Percentiles rank a stretch among this genome's conserved stretches.
These are phyloP conservation scores for Parthenolecanium corni DNA, from an alignment of 2,888 invertebrate genomes.

Conservation along the genomic window DNA sequence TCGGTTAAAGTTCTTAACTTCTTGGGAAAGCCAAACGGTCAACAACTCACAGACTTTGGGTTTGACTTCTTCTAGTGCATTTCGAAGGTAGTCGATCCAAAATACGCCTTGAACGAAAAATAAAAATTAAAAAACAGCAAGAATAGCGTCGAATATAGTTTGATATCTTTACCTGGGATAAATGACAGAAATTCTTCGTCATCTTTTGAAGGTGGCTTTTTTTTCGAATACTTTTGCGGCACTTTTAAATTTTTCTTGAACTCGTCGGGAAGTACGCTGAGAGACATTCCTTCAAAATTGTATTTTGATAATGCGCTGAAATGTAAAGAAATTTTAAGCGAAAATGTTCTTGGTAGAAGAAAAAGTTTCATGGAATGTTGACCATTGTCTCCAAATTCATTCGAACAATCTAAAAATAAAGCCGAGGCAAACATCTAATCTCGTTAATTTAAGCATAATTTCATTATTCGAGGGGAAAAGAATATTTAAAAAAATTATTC, in stretches of 20 bases:
- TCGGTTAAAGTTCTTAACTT: constrained; percentile 8
- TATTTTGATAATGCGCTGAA: constrained; percentile 14
- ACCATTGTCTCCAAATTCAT: too few relatives aligned
- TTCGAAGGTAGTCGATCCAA: constrained; percentile 6
- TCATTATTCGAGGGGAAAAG: too few relatives aligned
- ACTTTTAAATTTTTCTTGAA: constrained; percentile 3
- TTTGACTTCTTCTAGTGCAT: background rate
- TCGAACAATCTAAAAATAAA: too few relatives aligned
- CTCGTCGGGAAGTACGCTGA: background rate
- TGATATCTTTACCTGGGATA: constrained; percentile 3
- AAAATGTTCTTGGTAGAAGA: background rate
- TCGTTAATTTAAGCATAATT: too few relatives aligned
- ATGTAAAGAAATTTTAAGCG: background rate
- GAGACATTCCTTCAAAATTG: constrained; percentile 3
- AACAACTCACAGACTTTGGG: background rate
- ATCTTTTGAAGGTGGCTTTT: background rate
- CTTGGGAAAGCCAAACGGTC: background rate
- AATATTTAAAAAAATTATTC: too few relatives aligned
- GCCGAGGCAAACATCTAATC: too few relatives aligned
- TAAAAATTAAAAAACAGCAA: background rate
- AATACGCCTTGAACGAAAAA: background rate
- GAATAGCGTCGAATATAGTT: background rate
- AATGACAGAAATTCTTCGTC: background rate
- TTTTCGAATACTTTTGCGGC: background rate
- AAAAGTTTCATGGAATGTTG: background rate